phyloP scores from a whole-genome alignment of 2,797 vertebrate species.

The Melanotaenia pygmaea region DNA sequence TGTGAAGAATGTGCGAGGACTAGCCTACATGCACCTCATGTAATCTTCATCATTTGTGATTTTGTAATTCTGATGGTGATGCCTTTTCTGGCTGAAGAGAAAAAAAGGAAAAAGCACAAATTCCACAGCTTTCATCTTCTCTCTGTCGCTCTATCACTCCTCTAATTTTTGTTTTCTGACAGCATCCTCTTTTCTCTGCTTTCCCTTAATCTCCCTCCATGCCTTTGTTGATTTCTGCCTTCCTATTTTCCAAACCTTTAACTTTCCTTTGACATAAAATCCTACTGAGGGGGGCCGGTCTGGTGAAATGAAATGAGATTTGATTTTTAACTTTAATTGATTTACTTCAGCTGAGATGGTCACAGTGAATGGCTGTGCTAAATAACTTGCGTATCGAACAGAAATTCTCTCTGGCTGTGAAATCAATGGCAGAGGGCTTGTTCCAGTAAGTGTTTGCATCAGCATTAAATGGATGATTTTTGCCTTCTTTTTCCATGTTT shows the following conservation, averaged over 20 bases:
- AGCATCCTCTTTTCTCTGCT: neutral
- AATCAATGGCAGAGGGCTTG: constrained; percentile 62
- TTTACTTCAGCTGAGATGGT: constrained; percentile 55
- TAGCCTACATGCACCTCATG: too few relatives aligned
- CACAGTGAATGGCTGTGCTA: constrained; percentile 52
- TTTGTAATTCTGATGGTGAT: too few relatives aligned
- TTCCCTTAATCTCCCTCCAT: neutral
- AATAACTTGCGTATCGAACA: constrained; percentile 69
- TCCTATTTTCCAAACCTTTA: constrained; percentile 23
- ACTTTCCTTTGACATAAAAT: constrained; percentile 32
- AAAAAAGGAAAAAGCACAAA: neutral
- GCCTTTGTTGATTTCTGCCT: constrained; percentile 13
- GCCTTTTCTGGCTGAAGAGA: neutral
- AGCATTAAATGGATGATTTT: constrained; percentile 58
- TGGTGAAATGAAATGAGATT: constrained; percentile 66
- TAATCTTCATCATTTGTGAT: neutral
- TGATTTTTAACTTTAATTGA: constrained; percentile 73
- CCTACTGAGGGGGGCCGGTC: constrained; percentile 15
- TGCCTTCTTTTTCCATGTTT: constrained; percentile 39
- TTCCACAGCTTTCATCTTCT: neutral
- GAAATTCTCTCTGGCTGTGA: constrained; percentile 60
- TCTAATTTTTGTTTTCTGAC: neutral
- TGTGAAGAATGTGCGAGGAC: too few relatives aligned
- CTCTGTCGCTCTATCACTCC: neutral
- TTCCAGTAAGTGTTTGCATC: constrained; percentile 65